Evolutionary conservation across 2,797 vertebrate genomes (phyloP).

Genomic region (Chelmon rostratus): DNA sequence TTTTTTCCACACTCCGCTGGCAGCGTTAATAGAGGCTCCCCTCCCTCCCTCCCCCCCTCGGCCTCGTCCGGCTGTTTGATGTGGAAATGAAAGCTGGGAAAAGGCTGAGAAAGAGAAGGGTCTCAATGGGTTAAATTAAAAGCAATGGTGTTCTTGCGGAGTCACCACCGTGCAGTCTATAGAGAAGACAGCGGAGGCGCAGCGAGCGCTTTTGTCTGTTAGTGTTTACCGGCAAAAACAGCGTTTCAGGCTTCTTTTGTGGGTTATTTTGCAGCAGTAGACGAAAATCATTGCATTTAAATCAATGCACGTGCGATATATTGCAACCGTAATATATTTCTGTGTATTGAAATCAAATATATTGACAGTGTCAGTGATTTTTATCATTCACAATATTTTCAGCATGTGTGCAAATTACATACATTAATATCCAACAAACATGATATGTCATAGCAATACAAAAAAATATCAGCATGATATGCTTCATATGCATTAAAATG

Average conservation of each 20-base stretch:
- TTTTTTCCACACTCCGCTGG: slow-evolving; percentile 88
- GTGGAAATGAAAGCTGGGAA: slow-evolving; percentile 88
- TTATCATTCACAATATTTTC: neutral
- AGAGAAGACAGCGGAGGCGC: slow-evolving; percentile 34
- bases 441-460: no score
- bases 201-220: slow-evolving; percentile 3
- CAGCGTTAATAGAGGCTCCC: slow-evolving; percentile 86
- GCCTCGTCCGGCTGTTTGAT: slow-evolving; percentile 83
- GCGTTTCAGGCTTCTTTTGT: neutral
- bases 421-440: neutral
- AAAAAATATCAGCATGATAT: neutral
- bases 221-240: slow-evolving; percentile 5
- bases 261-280: neutral
- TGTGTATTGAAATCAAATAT: neutral
- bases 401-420: neutral
- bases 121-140: slow-evolving; percentile 87
- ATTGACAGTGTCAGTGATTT: neutral
- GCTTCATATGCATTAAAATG: neutral
- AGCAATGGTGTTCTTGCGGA: slow-evolving; percentile 78
- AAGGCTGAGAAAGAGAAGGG: slow-evolving; percentile 64
- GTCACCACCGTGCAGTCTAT: slow-evolving; percentile 77
- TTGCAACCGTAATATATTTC: neutral
- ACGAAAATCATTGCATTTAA: neutral
- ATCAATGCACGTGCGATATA: neutral
- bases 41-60: slow-evolving; percentile 25